Conservation (phyloP, 2,113 vertebrate genomes). For the Cavia porcellus region DNA sequence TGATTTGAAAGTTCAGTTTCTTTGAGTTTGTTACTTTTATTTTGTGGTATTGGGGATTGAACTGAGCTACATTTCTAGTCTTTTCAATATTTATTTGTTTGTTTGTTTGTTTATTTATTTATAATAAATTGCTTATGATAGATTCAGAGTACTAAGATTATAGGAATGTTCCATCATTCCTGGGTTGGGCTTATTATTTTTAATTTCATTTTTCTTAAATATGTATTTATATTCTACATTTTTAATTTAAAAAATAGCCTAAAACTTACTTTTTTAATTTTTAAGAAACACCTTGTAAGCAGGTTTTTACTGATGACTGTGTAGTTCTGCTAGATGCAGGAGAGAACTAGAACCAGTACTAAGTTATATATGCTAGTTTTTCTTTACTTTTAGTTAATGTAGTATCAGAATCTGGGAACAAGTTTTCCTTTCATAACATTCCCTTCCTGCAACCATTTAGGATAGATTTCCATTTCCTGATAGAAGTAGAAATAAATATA, state of each 20-base stretch:
- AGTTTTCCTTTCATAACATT: not conserved
- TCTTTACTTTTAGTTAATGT: not conserved
- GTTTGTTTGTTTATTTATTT: not conserved
- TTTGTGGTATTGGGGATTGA: not conserved
- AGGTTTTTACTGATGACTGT: not conserved
- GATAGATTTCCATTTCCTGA: not conserved
- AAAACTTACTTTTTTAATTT: not conserved
- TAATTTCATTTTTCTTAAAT: slow-evolving; percentile 3
- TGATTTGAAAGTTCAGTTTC: not conserved
- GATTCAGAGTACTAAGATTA: not conserved
- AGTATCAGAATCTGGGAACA: not conserved
- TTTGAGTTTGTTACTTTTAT: not conserved
- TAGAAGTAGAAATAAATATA: not conserved
- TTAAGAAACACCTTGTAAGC: not conserved
- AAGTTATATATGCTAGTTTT: not conserved
- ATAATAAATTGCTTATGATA: not conserved
- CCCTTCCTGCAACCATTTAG: slow-evolving; percentile 12
- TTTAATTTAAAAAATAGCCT: not conserved
- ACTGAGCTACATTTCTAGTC: not conserved
- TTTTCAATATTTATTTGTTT: not conserved
- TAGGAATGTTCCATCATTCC: not conserved
- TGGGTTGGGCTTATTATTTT: not conserved
- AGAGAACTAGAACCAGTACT: not conserved
- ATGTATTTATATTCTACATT: not conserved
- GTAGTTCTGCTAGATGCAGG: not conserved